Conservation (phyloP, 2,797 vertebrate genomes). For the Mormyrus proboscirostris region DNA sequence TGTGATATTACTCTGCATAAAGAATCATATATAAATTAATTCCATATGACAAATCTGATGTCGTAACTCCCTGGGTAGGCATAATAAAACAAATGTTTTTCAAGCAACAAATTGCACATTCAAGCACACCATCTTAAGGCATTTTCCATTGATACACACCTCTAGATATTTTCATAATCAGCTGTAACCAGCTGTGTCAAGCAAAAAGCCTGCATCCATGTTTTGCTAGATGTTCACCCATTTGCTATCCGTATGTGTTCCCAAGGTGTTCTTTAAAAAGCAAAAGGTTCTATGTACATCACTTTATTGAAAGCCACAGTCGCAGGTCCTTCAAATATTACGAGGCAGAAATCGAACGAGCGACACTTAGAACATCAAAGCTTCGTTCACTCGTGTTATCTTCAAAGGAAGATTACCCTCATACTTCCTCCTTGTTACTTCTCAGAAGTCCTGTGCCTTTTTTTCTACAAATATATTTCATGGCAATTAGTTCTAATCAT, state of each 20-base stretch:
- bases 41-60: constrained; percentile 61
- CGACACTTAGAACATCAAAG: constrained; percentile 53
- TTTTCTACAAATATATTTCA: constrained; percentile 48
- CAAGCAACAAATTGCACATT: constrained; percentile 61
- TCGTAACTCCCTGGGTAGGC: constrained; percentile 61
- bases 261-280: constrained; percentile 21
- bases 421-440: constrained; percentile 28
- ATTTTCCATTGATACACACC: background rate
- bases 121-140: constrained; percentile 32
- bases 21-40: constrained; percentile 19
- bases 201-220: background rate
- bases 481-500: constrained; percentile 51
- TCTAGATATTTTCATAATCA: background rate
- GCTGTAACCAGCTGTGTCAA: background rate
- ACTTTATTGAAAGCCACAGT: constrained; percentile 21
- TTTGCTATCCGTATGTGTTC: constrained; percentile 9
- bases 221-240: background rate
- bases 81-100: constrained; percentile 55
- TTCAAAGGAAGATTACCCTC: constrained; percentile 44
- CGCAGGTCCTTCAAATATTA: constrained; percentile 26
- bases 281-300: constrained; percentile 17
- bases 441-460: constrained; percentile 20
- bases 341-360: constrained; percentile 38
- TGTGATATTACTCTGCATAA: background rate
- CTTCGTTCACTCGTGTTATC: constrained; percentile 44